Evolutionary conservation across 2,888 invertebrate genomes (phyloP).

Genomic region (Xylota sylvarum): DNA sequence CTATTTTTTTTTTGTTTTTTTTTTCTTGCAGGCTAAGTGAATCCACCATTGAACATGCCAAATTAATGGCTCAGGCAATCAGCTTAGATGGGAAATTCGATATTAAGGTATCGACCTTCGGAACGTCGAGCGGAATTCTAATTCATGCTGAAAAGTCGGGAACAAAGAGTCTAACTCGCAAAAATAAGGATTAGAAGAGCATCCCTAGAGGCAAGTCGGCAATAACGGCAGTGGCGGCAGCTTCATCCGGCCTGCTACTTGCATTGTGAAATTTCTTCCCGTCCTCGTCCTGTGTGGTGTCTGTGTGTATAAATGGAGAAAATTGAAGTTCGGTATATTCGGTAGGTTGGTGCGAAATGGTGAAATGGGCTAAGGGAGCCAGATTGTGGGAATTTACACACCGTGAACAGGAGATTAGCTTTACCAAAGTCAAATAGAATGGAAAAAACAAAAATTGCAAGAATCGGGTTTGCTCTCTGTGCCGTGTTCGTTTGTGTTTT

Average conservation of each 20-base stretch:
- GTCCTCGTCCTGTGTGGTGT: constrained; percentile 12
- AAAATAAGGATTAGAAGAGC: constrained; percentile 78
- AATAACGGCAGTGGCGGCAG: neutral
- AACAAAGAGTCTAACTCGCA: constrained; percentile 80
- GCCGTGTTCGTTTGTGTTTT: constrained; percentile 48
- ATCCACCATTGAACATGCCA: constrained; percentile 81
- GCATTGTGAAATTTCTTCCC: constrained; percentile 23
- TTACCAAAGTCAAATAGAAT: constrained; percentile 74
- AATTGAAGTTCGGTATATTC: constrained; percentile 46
- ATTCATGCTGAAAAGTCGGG: constrained; percentile 81
- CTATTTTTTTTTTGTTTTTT: constrained; percentile 28
- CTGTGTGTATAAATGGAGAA: constrained; percentile 56
- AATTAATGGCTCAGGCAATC: constrained; percentile 81
- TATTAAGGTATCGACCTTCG: constrained; percentile 82
- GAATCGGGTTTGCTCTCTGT: constrained; percentile 51
- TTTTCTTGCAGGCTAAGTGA: constrained; percentile 80
- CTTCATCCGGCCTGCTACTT: constrained; percentile 22
- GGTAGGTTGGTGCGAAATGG: constrained; percentile 61
- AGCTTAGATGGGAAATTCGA: constrained; percentile 82
- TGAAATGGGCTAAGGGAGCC: constrained; percentile 55
- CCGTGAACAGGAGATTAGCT: constrained; percentile 74
- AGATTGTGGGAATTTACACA: constrained; percentile 74
- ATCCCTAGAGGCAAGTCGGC: constrained; percentile 12
- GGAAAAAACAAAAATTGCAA: constrained; percentile 21
- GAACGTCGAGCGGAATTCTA: constrained; percentile 81